phyloP scores from a whole-genome alignment of 2,888 invertebrate species.

The Drosophila mercatorum region DNA sequence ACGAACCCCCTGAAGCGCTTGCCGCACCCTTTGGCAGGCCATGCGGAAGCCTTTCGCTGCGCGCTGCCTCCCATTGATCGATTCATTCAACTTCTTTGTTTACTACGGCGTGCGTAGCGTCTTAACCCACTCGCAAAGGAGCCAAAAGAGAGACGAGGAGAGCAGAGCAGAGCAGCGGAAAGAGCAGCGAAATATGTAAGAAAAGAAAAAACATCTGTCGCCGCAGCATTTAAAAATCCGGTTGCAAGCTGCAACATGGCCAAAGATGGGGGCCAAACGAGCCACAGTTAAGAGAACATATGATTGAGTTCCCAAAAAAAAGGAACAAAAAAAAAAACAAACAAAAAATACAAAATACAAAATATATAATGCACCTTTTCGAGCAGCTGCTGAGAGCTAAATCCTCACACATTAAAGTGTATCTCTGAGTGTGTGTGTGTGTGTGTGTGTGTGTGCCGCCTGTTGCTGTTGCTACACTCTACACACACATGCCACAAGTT shows the following conservation, averaged over 20 bases:
- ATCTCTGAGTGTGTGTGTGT: background rate
- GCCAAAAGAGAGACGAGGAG: conserved; percentile 23
- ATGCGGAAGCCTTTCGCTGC: conserved; percentile 32
- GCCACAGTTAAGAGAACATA: conserved; percentile 59
- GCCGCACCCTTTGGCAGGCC: background rate
- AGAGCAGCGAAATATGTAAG: background rate
- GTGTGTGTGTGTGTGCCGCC: conserved; percentile 26
- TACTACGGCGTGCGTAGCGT: conserved; percentile 57
- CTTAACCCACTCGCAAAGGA: conserved; percentile 55
- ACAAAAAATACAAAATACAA: background rate
- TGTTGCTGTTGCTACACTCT: conserved; percentile 26
- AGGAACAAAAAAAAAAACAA: background rate
- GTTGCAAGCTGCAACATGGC: conserved; percentile 75
- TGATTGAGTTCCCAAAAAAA: conserved; percentile 68
- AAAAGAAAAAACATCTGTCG: conserved; percentile 72
- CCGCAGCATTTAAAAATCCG: conserved; percentile 64
- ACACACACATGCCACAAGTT: conserved; percentile 51
- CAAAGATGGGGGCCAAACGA: conserved; percentile 54
- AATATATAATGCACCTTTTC: conserved; percentile 64
- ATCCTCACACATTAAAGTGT: conserved; percentile 19
- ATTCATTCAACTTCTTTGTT: conserved; percentile 75
- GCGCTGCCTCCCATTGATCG: conserved; percentile 63
- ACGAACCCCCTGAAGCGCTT: background rate
- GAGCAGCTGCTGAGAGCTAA: conserved; percentile 51
- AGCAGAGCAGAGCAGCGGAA: background rate